phyloP scores from a whole-genome alignment of 2,888 invertebrate genomes.

The Stenodema calcarata region DNA sequence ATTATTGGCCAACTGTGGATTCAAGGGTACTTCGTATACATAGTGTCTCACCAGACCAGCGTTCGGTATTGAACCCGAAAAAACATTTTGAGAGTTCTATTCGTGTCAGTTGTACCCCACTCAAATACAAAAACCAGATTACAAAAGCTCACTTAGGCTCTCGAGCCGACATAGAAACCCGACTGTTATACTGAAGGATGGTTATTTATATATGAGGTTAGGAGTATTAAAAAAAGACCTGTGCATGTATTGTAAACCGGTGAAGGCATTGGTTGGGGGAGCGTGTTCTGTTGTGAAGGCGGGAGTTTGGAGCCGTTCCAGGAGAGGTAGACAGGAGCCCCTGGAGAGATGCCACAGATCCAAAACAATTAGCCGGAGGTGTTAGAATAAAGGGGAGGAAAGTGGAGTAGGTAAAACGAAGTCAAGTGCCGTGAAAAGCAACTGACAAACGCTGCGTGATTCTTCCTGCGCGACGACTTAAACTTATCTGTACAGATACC shows the following conservation, averaged over 20 bases:
- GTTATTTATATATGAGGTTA: neutral
- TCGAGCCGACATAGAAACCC: neutral
- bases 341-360: slow-evolving; percentile 50
- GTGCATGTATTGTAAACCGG: neutral
- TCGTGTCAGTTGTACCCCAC: no score
- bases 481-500: no score
- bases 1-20: no score
- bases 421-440: neutral
- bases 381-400: neutral
- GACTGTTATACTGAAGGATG: neutral
- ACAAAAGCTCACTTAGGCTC: no score
- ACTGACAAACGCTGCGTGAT: neutral
- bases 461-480: no score
- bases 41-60: no score
- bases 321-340: slow-evolving; percentile 45
- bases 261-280: neutral
- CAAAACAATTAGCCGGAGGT: slow-evolving; percentile 47
- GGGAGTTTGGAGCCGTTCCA: slow-evolving; percentile 34
- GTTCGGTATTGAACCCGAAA: no score
- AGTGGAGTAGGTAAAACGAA: neutral
- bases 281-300: slow-evolving; percentile 41
- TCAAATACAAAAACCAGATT: no score
- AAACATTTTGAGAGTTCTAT: no score
- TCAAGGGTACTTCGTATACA: no score
- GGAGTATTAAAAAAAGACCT: neutral